phyloP scores from a whole-genome alignment of 2,113 vertebrate species.

The Oncorhynchus mykiss region DNA sequence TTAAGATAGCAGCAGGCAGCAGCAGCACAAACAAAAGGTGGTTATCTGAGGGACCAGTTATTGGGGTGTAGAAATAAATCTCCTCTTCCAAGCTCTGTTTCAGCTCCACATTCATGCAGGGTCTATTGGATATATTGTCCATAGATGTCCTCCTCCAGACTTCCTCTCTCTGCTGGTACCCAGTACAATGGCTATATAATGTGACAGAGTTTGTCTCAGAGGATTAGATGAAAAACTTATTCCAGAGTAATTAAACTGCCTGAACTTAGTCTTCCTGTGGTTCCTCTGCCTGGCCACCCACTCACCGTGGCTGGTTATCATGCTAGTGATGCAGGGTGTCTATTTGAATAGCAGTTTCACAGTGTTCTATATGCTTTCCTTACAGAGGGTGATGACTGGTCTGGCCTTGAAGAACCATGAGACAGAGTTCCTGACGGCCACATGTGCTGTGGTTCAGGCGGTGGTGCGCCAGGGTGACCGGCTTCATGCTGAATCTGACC shows the following conservation, averaged over 20 bases:
- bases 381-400: slow-evolving; percentile 63
- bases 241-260: slow-evolving; percentile 55
- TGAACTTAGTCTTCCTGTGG: slow-evolving; percentile 33
- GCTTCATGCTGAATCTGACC: slow-evolving; percentile 60
- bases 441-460: slow-evolving; percentile 69
- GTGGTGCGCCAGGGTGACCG: slow-evolving; percentile 43
- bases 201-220: slow-evolving; percentile 27
- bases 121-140: slow-evolving; percentile 1
- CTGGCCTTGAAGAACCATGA: slow-evolving; percentile 68
- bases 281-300: slow-evolving; percentile 44
- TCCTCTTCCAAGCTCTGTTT: neutral
- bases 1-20: neutral
- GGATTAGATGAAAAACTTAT: slow-evolving; percentile 51
- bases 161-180: slow-evolving; percentile 13
- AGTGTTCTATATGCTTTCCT: slow-evolving; percentile 3
- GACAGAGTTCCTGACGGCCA: slow-evolving; percentile 24
- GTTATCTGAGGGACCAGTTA: neutral
- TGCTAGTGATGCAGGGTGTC: too few species aligned
- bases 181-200: slow-evolving; percentile 31
- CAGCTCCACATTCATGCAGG: neutral
- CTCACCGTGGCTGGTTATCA: slow-evolving; percentile 14
- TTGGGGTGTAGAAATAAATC: neutral
- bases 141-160: slow-evolving; percentile 16
- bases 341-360: neutral
- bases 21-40: too few species aligned